Evolutionary conservation across 2,113 vertebrate genomes (phyloP).

Genomic region (Gnathonemus echidnorhynchus): DNA sequence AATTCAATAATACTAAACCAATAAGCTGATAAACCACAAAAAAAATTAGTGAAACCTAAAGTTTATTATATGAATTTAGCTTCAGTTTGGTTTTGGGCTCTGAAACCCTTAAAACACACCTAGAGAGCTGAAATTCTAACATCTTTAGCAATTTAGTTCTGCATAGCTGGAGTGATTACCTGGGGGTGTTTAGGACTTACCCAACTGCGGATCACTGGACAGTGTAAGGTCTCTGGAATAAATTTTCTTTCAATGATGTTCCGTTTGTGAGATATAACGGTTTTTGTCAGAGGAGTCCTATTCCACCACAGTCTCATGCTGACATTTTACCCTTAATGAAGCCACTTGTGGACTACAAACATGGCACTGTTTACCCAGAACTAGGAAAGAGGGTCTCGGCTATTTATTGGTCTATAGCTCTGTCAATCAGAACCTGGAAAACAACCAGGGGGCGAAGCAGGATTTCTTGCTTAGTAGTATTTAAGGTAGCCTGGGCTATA

Average conservation of each 20-base stretch:
- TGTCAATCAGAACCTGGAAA: neutral
- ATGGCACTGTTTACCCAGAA: neutral
- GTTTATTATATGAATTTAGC: neutral
- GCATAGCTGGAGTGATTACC: neutral
- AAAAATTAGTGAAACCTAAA: neutral
- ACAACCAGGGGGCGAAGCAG: neutral
- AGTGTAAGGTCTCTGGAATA: neutral
- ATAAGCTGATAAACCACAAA: neutral
- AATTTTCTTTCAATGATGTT: neutral
- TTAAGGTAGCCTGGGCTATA: neutral
- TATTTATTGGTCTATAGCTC: neutral
- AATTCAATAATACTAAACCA: neutral
- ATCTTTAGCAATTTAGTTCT: neutral
- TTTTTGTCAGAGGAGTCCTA: neutral
- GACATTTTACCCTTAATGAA: neutral
- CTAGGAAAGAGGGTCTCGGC: neutral
- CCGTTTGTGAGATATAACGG: neutral
- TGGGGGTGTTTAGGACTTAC: neutral
- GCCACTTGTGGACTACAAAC: neutral
- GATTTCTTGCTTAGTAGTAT: neutral
- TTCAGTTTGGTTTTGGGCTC: neutral
- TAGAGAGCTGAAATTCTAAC: neutral
- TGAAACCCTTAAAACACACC: neutral
- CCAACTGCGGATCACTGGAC: neutral
- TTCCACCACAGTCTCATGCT: neutral